Percentiles rank a stretch among this genome's conserved stretches.
Conservation (phyloP, 2,113 vertebrate species). For the Nothobranchius kuhntae region DNA sequence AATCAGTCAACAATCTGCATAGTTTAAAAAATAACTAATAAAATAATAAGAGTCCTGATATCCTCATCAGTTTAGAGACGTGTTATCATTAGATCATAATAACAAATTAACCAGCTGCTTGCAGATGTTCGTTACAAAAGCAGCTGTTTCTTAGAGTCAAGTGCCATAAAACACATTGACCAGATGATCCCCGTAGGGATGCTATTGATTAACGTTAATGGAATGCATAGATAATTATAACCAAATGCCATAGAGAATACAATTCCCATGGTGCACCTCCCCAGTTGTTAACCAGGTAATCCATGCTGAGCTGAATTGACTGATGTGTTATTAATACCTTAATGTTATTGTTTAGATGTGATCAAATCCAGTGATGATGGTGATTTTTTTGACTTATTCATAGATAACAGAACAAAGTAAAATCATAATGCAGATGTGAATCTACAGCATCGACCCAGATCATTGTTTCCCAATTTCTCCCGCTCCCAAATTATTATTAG, state of each 20-base stretch:
- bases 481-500: too few species aligned
- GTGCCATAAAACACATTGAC: constrained; percentile 41
- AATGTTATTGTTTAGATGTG: too few species aligned
- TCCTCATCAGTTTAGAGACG: too few species aligned
- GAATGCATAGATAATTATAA: constrained; percentile 62
- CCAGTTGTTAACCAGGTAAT: constrained; percentile 50
- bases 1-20: constrained; percentile 36
- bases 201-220: constrained; percentile 50
- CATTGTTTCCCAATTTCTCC: too few species aligned
- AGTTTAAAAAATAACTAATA: constrained; percentile 7
- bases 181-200: constrained; percentile 40
- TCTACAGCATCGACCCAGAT: too few species aligned
- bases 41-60: neutral
- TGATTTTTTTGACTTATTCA: too few species aligned
- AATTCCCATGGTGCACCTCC: constrained; percentile 50
- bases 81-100: too few species aligned
- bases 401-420: too few species aligned
- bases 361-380: too few species aligned
- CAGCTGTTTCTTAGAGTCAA: constrained; percentile 46
- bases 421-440: too few species aligned
- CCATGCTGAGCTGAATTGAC: constrained; percentile 7
- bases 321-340: constrained; percentile 4
- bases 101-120: too few species aligned
- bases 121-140: neutral
- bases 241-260: constrained; percentile 38